Conservation (phyloP, 2,113 vertebrate species). For the Myrmophylax atrothorax region DNA sequence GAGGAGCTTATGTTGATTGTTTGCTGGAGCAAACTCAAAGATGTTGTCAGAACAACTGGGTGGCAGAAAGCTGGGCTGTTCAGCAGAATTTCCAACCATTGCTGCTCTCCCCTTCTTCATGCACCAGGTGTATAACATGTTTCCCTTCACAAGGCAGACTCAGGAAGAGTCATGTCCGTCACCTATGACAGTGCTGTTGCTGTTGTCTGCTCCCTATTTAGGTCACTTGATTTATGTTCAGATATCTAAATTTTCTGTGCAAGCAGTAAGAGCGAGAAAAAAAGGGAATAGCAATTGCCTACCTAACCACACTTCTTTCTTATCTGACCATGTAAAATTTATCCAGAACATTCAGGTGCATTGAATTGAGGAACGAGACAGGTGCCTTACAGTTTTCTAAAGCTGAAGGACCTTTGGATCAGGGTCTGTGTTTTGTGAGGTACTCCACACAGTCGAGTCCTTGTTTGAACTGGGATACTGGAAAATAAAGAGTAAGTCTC, state of each 20-base stretch:
- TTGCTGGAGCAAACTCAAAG: background rate
- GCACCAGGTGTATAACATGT: background rate
- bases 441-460: background rate
- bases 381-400: background rate
- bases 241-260: background rate
- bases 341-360: background rate
- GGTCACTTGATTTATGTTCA: background rate
- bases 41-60: background rate
- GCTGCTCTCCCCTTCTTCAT: background rate
- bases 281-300: background rate
- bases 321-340: background rate
- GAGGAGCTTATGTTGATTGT: background rate
- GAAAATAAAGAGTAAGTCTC: background rate
- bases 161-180: rapidly evolving
- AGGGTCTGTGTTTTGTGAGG: background rate
- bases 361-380: background rate
- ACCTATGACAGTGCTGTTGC: background rate
- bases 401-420: background rate
- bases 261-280: background rate
- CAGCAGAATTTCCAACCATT: rapidly evolving
- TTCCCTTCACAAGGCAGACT: background rate
- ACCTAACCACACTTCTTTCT: background rate
- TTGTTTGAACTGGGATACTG: background rate
- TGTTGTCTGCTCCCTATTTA: background rate
- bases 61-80: background rate